Percentiles rank a stretch among this genome's conserved stretches.
Evolutionary conservation across 2,888 invertebrate genomes (phyloP).

Genomic region (Smittia aterrima): DNA sequence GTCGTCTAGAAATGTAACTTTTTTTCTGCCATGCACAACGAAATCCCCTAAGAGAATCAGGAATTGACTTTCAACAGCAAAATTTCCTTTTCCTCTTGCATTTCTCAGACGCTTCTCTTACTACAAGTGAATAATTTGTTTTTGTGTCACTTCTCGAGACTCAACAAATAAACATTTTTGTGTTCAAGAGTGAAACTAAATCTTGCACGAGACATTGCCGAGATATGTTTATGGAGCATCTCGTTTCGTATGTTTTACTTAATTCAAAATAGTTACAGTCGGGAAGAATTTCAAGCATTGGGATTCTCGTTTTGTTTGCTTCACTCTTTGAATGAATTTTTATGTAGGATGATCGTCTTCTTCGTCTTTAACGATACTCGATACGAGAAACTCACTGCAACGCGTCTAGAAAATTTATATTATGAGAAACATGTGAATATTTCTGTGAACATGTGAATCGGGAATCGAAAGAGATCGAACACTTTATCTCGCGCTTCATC

Average conservation of each 20-base stretch:
- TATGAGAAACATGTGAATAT: slow-evolving; percentile 14
- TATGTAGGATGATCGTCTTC: slow-evolving; percentile 12
- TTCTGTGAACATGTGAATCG: not conserved
- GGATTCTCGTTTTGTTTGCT: not conserved
- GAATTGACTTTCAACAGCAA: not conserved
- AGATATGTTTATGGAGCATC: slow-evolving; percentile 29
- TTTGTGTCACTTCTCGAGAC: slow-evolving; percentile 8
- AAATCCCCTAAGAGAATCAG: not conserved
- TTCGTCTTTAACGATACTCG: not conserved
- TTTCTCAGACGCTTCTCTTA: not conserved
- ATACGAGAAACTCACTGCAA: not conserved
- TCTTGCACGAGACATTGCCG: not conserved
- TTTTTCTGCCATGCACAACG: not conserved
- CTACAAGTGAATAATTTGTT: slow-evolving; percentile 28
- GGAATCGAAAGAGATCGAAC: not conserved
- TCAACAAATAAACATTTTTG: slow-evolving; percentile 22
- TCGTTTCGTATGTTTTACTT: slow-evolving; percentile 12
- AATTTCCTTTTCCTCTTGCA: not conserved
- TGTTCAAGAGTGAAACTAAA: not conserved
- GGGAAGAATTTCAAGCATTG: not conserved
- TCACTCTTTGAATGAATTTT: not conserved
- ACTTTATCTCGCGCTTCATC: not conserved
- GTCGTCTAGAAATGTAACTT: no score
- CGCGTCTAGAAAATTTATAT: not conserved
- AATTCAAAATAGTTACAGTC: slow-evolving; percentile 34